phyloP scores from a whole-genome alignment of 2,113 vertebrate species.

The Cynopterus brachyotis region DNA sequence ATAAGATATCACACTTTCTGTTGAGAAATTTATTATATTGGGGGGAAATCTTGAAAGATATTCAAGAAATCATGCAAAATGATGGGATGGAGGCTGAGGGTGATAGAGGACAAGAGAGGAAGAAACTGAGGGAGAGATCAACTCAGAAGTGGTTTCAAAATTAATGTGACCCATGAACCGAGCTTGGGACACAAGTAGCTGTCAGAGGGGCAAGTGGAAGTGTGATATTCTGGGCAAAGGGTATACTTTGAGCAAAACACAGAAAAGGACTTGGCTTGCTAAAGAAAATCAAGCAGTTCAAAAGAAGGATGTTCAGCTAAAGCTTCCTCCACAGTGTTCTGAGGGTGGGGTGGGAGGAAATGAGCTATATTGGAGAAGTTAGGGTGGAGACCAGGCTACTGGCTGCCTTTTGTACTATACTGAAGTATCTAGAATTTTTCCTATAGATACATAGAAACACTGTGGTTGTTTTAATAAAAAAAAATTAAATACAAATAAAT shows the following conservation, averaged over 20 bases:
- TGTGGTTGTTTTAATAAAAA: background rate
- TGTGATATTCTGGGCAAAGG: background rate
- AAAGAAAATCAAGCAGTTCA: background rate
- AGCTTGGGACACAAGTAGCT: background rate
- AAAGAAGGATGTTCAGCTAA: background rate
- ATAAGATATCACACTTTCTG: background rate
- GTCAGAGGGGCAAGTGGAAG: background rate
- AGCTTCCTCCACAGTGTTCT: background rate
- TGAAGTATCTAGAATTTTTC: background rate
- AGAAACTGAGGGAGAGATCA: accelerated
- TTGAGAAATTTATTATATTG: background rate
- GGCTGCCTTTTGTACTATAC: background rate
- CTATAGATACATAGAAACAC: background rate
- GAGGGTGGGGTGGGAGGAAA: background rate
- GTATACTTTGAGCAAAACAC: background rate
- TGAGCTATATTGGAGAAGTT: background rate
- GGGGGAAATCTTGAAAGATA: background rate
- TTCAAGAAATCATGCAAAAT: background rate
- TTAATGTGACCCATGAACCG: background rate
- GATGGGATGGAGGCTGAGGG: background rate
- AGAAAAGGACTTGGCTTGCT: too few relatives aligned
- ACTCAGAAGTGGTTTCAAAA: background rate
- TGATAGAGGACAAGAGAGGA: accelerated
- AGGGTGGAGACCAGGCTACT: background rate
- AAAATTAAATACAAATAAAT: background rate